Conservation (phyloP, 64 coral and sea anemone genomes). For the Stichodactyla helianthus region DNA sequence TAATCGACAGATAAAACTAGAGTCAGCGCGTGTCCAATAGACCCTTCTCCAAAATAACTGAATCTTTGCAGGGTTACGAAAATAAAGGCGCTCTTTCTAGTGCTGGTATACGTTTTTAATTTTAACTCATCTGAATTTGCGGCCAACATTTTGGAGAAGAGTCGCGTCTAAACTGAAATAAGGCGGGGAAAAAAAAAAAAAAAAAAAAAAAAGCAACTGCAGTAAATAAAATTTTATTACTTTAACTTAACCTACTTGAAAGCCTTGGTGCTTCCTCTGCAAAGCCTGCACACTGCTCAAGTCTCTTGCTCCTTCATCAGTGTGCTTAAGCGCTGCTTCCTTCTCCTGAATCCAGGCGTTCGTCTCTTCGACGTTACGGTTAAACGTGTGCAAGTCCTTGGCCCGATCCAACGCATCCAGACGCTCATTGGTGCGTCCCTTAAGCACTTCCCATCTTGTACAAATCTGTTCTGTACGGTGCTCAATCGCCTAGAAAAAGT, state of each 20-base stretch:
- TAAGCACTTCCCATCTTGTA: slow-evolving; percentile 73
- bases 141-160: too few species aligned
- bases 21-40: too few species aligned
- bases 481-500: slow-evolving; percentile 62
- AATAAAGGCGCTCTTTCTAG: too few species aligned
- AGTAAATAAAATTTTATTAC: not conserved
- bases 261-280: slow-evolving; percentile 84
- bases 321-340: slow-evolving; percentile 61
- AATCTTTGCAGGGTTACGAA: too few species aligned
- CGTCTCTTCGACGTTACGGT: slow-evolving; percentile 82
- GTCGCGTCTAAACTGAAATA: too few species aligned
- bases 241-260: slow-evolving; percentile 47
- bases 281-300: slow-evolving; percentile 72
- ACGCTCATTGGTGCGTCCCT: slow-evolving; percentile 69
- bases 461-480: slow-evolving; percentile 67
- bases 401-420: slow-evolving; percentile 69
- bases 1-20: too few species aligned
- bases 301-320: slow-evolving; percentile 77
- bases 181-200: not conserved
- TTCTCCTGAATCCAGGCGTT: slow-evolving; percentile 94
- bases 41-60: too few species aligned
- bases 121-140: too few species aligned
- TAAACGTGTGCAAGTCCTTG: slow-evolving; percentile 67
- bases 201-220: not conserved
- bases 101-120: too few species aligned